A percentile compares a stretch with the other conserved stretches of the same genome.
These are phyloP conservation scores for Orthonevra nobilis DNA, from an alignment of 2,888 invertebrate genomes.

Conservation along the genomic window DNA sequence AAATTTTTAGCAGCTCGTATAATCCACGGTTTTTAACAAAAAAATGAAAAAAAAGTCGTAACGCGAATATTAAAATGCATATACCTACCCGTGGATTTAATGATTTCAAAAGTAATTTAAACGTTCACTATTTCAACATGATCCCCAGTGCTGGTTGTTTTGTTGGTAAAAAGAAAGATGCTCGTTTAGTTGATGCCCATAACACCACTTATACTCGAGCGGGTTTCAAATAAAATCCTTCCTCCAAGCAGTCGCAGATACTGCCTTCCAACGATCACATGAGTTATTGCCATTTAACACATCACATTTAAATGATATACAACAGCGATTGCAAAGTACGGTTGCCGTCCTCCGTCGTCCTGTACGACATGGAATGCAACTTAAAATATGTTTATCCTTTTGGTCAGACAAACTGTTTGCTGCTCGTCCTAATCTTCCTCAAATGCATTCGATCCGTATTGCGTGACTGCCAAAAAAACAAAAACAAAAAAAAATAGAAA, in stretches of 20 bases:
- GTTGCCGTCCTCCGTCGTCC: slow-evolving; percentile 3
- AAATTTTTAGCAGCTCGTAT: too few species aligned
- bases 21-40: too few species aligned
- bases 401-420: not conserved
- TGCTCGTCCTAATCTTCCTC: slow-evolving; percentile 9
- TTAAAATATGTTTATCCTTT: not conserved
- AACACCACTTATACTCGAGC: not conserved
- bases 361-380: not conserved
- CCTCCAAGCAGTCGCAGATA: slow-evolving; percentile 15
- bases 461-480: slow-evolving; percentile 33
- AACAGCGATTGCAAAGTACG: not conserved
- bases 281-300: slow-evolving; percentile 71
- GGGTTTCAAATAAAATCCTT: slow-evolving; percentile 60
- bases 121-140: slow-evolving; percentile 17
- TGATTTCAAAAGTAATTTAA: slow-evolving; percentile 48
- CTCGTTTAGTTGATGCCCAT: slow-evolving; percentile 22
- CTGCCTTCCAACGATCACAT: slow-evolving; percentile 64
- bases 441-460: slow-evolving; percentile 37
- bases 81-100: slow-evolving; percentile 12
- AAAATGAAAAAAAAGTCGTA: too few species aligned
- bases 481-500: not conserved
- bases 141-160: slow-evolving; percentile 16
- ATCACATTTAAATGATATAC: slow-evolving; percentile 70
- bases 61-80: slow-evolving; percentile 33
- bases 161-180: not conserved